phyloP scores from a whole-genome alignment of 2,113 vertebrate genomes.

The Fukomys damarensis region DNA sequence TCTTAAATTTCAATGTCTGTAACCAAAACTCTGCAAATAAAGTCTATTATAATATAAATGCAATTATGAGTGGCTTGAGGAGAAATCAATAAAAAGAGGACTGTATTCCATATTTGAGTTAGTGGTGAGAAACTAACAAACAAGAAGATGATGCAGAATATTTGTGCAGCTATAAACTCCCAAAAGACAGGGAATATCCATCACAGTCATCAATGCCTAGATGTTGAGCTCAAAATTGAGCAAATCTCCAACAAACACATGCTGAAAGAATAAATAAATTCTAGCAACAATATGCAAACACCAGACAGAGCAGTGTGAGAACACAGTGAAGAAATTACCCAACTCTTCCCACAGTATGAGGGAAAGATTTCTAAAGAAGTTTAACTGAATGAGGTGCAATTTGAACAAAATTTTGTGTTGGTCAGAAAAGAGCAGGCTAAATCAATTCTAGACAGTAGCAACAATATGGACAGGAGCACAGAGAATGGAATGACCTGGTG shows the following conservation, averaged over 20 bases:
- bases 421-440: not conserved
- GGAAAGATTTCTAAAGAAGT: conserved; percentile 21
- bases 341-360: not conserved
- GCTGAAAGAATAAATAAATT: not conserved
- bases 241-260: not conserved
- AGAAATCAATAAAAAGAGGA: not conserved
- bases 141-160: not conserved
- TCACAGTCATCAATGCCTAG: not conserved
- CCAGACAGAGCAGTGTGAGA: not conserved
- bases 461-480: not conserved
- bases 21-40: not conserved
- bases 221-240: not conserved
- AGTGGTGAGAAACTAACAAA: not conserved
- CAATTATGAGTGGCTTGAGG: not conserved
- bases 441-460: not conserved
- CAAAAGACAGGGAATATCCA: not conserved
- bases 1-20: not conserved
- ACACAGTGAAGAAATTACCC: not conserved
- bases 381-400: not conserved
- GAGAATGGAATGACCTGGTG: not conserved
- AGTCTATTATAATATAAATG: not conserved
- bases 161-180: not conserved
- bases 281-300: not conserved
- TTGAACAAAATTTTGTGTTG: not conserved
- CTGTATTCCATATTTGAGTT: not conserved